These are phyloP conservation scores for Perizoma flavofasciatum DNA, from an alignment of 2,888 invertebrate species.

Conservation along the genomic window DNA sequence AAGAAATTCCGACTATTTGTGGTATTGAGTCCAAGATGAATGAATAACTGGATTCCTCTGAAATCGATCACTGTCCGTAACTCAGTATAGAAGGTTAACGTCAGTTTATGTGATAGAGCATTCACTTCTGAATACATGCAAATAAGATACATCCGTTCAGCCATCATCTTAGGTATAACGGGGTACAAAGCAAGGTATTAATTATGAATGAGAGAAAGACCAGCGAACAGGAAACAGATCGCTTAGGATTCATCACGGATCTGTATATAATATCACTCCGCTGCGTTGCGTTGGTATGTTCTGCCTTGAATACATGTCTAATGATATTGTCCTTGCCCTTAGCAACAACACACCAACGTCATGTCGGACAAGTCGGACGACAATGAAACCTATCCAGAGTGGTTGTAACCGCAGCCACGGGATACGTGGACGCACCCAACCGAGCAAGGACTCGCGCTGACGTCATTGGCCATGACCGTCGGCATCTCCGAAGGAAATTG, in stretches of 20 bases:
- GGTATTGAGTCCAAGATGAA: neutral
- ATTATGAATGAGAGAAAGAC: slow-evolving; percentile 24
- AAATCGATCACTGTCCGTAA: neutral
- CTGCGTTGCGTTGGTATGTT: slow-evolving; percentile 31
- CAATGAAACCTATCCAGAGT: slow-evolving; percentile 76
- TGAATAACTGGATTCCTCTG: neutral
- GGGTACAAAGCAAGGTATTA: slow-evolving; percentile 20
- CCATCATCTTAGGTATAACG: slow-evolving; percentile 8
- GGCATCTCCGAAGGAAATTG: slow-evolving; percentile 40
- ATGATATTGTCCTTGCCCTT: slow-evolving; percentile 55
- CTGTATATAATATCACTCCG: slow-evolving; percentile 22
- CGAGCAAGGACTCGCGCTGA: slow-evolving; percentile 75
- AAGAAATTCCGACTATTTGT: neutral
- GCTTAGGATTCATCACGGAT: slow-evolving; percentile 26
- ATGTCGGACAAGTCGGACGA: slow-evolving; percentile 44
- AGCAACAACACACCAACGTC: slow-evolving; percentile 65
- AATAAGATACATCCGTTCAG: slow-evolving; percentile 6
- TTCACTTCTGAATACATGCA: neutral
- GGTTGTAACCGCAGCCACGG: slow-evolving; percentile 76
- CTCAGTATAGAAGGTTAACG: too few species aligned
- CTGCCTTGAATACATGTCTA: slow-evolving; percentile 39
- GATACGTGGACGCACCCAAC: slow-evolving; percentile 71
- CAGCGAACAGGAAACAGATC: slow-evolving; percentile 28
- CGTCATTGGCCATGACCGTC: slow-evolving; percentile 62
- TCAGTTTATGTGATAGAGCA: too few species aligned